Base-by-base conservation (phyloP, 2,888 invertebrate genomes). In the Mimachlamys varia region DNA sequence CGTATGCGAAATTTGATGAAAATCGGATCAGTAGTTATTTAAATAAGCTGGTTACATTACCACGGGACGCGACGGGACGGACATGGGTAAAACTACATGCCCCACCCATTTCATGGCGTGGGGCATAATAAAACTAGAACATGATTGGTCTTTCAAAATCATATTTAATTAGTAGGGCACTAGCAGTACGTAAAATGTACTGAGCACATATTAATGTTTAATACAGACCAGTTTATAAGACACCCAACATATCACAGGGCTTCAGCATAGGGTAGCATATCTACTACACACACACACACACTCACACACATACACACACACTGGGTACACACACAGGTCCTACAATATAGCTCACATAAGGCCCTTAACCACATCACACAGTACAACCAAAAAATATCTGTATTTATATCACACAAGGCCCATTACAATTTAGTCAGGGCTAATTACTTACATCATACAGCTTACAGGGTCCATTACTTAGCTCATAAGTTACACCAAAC, bases 161-260 rank as follows among this genome's bases (percentile, higher is more conserved):
- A 76, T 33, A 76, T 76, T 76, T 76, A 76, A 76, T 76, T 76
- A 76, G 76, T 76, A 76, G 76, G 76, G 76, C 76, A 76, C 76
- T 76, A 33, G 76, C 33, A 76, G 76, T 76, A 76, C 76, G 7
- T 76, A 33, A 44, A 62, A 76, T 76, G 76, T 76, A 76, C 76
- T 76, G 19, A 76, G 76, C 76, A 76, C 76, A 76, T 76, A 76
- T 76, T 76, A 76, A 76, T 76, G 27, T 76, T 62, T 27, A 76
- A 76, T 76, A 76, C 76, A 76, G 76, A 76, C 76, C 76, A 76
- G 76, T 76, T 76, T 76, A 76, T 76, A 76, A 76, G 76, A 76
- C 76, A 76, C 76, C 76, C 76, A 76, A 76, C 33, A 76, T 76
- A 76, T 76, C 76, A 76, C 76, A 76, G 76, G 76, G 76, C 76